phyloP scores from a whole-genome alignment of 2,797 vertebrate species.

The Poeciliopsis turneri region DNA sequence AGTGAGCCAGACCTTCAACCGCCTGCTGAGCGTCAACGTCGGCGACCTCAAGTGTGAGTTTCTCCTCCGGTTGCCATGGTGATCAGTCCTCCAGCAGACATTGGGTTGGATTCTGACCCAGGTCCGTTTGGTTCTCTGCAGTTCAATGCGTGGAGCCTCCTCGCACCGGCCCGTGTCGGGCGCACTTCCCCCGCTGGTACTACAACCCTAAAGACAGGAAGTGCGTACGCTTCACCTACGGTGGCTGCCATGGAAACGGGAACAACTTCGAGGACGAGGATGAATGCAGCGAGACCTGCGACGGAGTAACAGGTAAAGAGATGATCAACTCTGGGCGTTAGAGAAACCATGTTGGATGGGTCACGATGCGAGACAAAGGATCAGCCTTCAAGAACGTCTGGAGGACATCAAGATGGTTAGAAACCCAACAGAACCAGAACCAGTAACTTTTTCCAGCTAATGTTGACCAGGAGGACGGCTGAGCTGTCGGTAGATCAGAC shows the following conservation, averaged over 20 bases:
- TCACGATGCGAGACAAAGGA: background rate
- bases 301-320: constrained; percentile 83
- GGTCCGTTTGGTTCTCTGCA: constrained; percentile 46
- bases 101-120: background rate
- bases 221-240: constrained; percentile 88
- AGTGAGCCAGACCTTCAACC: constrained; percentile 69
- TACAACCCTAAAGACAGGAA: constrained; percentile 83
- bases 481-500: background rate
- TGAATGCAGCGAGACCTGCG: constrained; percentile 80
- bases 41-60: constrained; percentile 61
- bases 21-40: constrained; percentile 63
- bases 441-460: background rate
- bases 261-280: constrained; percentile 87
- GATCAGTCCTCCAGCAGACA: background rate
- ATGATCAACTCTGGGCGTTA: background rate
- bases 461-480: background rate
- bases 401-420: background rate
- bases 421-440: background rate
- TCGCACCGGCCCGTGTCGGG: constrained; percentile 83
- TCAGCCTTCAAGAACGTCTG: background rate
- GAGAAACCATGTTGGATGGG: background rate
- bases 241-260: constrained; percentile 86
- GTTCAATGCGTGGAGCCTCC: constrained; percentile 87
- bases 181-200: constrained; percentile 85
- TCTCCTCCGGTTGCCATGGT: background rate